phyloP scores from a whole-genome alignment of 2,888 invertebrate genomes.

The Drosophila quinaria region DNA sequence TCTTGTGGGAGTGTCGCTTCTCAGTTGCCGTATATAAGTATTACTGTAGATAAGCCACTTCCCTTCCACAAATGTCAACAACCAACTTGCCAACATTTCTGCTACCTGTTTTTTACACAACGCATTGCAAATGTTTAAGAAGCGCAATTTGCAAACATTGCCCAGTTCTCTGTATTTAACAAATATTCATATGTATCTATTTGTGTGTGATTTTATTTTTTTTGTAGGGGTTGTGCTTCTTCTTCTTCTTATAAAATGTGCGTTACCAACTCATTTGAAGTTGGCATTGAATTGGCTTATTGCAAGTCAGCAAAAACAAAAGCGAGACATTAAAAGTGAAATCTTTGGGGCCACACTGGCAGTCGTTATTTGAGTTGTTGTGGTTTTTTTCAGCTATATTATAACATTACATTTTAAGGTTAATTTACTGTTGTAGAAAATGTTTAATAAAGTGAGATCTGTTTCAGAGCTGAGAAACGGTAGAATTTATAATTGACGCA shows the following conservation, averaged over 20 bases:
- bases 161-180: constrained; percentile 4
- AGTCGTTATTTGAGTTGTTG: background rate
- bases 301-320: constrained; percentile 42
- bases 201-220: constrained; percentile 26
- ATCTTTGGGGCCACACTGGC: constrained; percentile 40
- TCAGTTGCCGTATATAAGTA: constrained; percentile 32
- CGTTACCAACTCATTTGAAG: constrained; percentile 45
- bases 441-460: background rate
- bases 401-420: background rate
- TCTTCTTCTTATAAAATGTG: constrained; percentile 28
- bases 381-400: constrained; percentile 8
- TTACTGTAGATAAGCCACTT: background rate
- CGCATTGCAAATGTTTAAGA: constrained; percentile 17
- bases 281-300: constrained; percentile 72
- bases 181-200: constrained; percentile 8
- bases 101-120: constrained; percentile 35
- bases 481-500: background rate
- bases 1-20: constrained; percentile 11
- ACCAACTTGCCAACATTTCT: constrained; percentile 2
- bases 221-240: constrained; percentile 28
- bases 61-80: background rate
- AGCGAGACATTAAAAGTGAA: constrained; percentile 66
- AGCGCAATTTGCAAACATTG: no score
- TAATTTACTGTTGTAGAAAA: background rate
- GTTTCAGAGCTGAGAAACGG: no score